Evolutionary conservation across 2,113 vertebrate genomes (phyloP).

Genomic region (Nothoprocta perdicaria): DNA sequence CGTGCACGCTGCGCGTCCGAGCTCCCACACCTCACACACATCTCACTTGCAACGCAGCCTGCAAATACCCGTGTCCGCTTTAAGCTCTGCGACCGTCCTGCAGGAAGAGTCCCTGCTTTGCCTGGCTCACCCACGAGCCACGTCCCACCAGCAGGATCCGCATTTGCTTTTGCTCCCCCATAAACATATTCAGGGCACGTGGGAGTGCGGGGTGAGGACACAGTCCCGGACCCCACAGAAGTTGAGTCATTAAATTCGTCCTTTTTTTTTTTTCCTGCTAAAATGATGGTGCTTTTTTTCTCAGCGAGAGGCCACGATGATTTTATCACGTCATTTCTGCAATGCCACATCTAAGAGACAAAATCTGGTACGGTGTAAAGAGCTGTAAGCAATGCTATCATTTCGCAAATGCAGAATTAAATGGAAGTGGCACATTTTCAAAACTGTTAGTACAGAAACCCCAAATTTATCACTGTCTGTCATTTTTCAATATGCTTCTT

Average conservation of each 20-base stretch:
- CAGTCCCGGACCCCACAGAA: rapidly evolving
- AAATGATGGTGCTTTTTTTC: background rate
- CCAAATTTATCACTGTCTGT: background rate
- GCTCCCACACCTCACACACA: too few relatives aligned
- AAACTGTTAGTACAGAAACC: background rate
- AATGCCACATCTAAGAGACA: background rate
- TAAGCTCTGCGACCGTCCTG: too few relatives aligned
- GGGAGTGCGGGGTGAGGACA: background rate
- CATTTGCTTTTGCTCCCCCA: background rate
- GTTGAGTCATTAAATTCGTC: background rate
- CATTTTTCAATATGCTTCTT: background rate
- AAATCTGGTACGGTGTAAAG: background rate
- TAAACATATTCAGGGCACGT: too few relatives aligned
- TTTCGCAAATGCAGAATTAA: background rate
- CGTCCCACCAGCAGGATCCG: too few relatives aligned
- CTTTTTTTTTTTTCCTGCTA: background rate
- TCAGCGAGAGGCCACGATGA: background rate
- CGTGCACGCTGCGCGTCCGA: too few relatives aligned
- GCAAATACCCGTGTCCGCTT: rapidly evolving
- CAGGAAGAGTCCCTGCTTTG: rapidly evolving
- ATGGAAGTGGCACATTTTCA: background rate
- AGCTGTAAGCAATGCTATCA: background rate
- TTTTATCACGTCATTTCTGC: background rate
- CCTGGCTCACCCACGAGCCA: too few relatives aligned
- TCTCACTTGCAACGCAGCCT: background rate